phyloP scores from a whole-genome alignment of 2,888 invertebrate genomes.

The Amphipoea lucens region DNA sequence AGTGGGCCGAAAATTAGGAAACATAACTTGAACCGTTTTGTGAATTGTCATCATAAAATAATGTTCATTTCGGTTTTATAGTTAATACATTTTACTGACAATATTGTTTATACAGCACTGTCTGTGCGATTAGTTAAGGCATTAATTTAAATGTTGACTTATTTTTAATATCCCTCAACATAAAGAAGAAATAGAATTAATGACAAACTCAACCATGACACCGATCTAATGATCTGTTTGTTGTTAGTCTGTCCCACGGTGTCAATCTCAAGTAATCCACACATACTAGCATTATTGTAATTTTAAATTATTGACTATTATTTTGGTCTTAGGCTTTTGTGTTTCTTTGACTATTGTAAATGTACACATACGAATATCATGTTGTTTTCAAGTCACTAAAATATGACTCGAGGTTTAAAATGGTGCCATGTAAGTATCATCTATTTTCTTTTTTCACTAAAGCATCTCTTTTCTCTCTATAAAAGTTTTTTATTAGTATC shows the following conservation, averaged over 20 bases:
- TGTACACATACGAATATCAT: slow-evolving; percentile 27
- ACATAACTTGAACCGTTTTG: slow-evolving; percentile 25
- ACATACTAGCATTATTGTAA: slow-evolving; percentile 27
- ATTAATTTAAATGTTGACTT: slow-evolving; percentile 55
- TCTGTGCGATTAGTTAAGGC: slow-evolving; percentile 49
- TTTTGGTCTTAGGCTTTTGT: slow-evolving; percentile 28
- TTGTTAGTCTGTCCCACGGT: slow-evolving; percentile 30
- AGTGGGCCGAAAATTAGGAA: slow-evolving; percentile 13
- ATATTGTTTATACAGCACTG: slow-evolving; percentile 32
- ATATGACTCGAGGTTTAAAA: slow-evolving; percentile 35
- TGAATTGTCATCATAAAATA: slow-evolving; percentile 20
- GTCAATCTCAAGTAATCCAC: slow-evolving; percentile 23
- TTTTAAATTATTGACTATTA: slow-evolving; percentile 31
- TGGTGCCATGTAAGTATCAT: slow-evolving; percentile 51
- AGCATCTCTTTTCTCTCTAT: background rate
- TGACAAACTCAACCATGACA: slow-evolving; percentile 41
- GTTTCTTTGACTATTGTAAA: slow-evolving; percentile 26
- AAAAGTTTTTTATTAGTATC: slow-evolving; percentile 5
- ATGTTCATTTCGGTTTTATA: slow-evolving; percentile 17
- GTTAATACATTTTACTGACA: slow-evolving; percentile 35
- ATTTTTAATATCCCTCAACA: slow-evolving; percentile 38
- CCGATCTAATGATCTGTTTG: slow-evolving; percentile 32
- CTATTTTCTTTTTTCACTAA: slow-evolving; percentile 2
- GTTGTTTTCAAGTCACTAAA: slow-evolving; percentile 31
- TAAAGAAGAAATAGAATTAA: slow-evolving; percentile 9